Evolutionary conservation across 2,888 invertebrate genomes (phyloP).

Genomic region (Ramazzottius varieornatus): DNA sequence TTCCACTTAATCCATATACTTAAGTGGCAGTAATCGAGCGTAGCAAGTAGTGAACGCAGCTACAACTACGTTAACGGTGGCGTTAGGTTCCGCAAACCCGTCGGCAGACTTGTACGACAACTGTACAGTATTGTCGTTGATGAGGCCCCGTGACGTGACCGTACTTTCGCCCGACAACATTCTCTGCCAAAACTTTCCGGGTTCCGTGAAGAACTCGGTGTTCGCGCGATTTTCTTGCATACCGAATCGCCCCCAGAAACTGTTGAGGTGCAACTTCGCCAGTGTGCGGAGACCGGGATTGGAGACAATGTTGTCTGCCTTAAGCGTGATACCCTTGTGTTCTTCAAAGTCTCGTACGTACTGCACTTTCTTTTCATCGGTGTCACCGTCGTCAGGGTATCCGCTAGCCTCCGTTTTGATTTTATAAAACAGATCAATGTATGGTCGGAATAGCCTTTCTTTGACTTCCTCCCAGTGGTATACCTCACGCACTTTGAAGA

Average conservation of each 20-base stretch:
- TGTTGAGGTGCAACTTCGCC: slow-evolving; percentile 11
- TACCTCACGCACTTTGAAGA: slow-evolving; percentile 13
- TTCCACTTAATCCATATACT: too few species aligned
- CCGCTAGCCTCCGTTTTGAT: slow-evolving; percentile 14
- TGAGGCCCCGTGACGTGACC: neutral
- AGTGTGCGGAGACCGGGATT: slow-evolving; percentile 11
- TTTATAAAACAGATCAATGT: slow-evolving; percentile 13
- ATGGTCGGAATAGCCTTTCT: slow-evolving; percentile 12
- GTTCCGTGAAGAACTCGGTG: neutral
- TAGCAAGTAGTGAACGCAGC: neutral
- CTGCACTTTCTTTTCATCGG: slow-evolving; percentile 10
- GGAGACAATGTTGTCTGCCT: slow-evolving; percentile 8
- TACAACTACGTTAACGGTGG: neutral
- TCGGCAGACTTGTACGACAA: neutral
- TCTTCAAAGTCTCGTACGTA: slow-evolving; percentile 11
- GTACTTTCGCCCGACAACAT: neutral
- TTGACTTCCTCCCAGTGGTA: slow-evolving; percentile 11
- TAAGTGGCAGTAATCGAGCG: too few species aligned
- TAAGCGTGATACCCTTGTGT: slow-evolving; percentile 11
- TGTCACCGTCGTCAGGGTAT: slow-evolving; percentile 11
- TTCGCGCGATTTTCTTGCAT: neutral
- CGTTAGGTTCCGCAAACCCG: neutral
- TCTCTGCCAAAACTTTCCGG: neutral
- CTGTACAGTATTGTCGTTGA: neutral
- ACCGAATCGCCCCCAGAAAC: slow-evolving; percentile 11